Evolutionary conservation across 2,113 vertebrate genomes (phyloP).

Genomic region (Rhipidura dahli): DNA sequence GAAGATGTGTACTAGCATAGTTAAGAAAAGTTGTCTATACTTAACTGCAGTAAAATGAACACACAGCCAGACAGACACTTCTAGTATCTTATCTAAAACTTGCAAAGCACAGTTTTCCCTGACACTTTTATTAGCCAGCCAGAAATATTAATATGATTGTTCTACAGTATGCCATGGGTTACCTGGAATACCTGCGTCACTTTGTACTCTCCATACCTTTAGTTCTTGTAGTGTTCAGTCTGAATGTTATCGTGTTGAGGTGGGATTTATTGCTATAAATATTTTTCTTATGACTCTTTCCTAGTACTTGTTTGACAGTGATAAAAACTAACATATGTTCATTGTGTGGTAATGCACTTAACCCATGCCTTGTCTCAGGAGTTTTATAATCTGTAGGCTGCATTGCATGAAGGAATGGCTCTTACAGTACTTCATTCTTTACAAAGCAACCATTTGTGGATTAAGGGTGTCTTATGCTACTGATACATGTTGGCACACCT

Average conservation of each 20-base stretch:
- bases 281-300: slow-evolving; percentile 46
- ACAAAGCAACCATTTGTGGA: slow-evolving; percentile 44
- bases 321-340: slow-evolving; percentile 38
- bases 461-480: slow-evolving; percentile 39
- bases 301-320: not conserved
- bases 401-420: slow-evolving; percentile 14
- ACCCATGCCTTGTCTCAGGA: slow-evolving; percentile 31
- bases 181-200: slow-evolving; percentile 7
- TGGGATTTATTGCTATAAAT: slow-evolving; percentile 49
- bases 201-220: not conserved
- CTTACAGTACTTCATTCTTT: slow-evolving; percentile 18
- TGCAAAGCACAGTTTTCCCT: not conserved
- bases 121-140: not conserved
- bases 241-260: slow-evolving; percentile 35
- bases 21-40: not conserved
- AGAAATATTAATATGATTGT: not conserved
- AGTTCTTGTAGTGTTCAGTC: not conserved
- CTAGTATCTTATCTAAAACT: not conserved
- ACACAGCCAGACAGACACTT: not conserved
- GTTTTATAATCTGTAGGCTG: not conserved
- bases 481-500: slow-evolving; percentile 6
- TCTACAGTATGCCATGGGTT: not conserved
- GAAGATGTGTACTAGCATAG: not conserved
- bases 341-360: slow-evolving; percentile 40
- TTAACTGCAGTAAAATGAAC: not conserved